Base-by-base conservation (phyloP, 2,888 invertebrate genomes). In the Polydesmus complanatus region DNA sequence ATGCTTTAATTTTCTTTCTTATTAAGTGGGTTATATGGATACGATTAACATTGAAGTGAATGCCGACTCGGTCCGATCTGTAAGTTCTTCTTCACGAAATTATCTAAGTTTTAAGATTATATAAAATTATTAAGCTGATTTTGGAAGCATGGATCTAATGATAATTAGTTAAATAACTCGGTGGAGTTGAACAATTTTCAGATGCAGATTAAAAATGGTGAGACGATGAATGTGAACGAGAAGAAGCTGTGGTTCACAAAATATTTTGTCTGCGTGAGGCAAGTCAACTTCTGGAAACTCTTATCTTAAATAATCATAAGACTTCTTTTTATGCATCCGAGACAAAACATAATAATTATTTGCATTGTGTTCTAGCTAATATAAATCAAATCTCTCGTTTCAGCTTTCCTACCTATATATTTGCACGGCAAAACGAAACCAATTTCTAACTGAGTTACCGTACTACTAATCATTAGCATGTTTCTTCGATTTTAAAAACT, bases 11-110 rank as follows among this genome's bases (percentile, higher is more conserved):
- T 11, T 23, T 19, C 19, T 23, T 1, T n/a, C 25, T 58, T 49
- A 8, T 63, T 25, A 54, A 67, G 67, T 62, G 53, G 62, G 62
- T 22, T 62, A 62, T 27, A 58, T 62, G 25, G 62, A 62, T 26
- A 25, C 60, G 22, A 62, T 11, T 22, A 62, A 62, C 50, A 62
- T 62, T 27, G 60, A 62, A 27, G 59, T 62, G 21, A 49, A 62
- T 52, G 60, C 62, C 26, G 51, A 60, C 23, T 50, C 56, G 18
- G 52, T 62, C 21, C 37, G 55, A 64, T 65, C 65, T 62, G 67
- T 67, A 67, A 66, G 66, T 37, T 37, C 8, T 37, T n/a, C n/a
- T n/a, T n/a, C n/a, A n/a, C n/a, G n/a, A n/a, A n/a, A n/a, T n/a
- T n/a, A n/a, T n/a, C n/a, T n/a, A n/a, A n/a, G 37, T 8, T 37